Percentiles rank a stretch among this genome's conserved stretches.
Evolutionary conservation across 30 jellyfish, hydroid and myxozoan species (phyloP).

Genomic region (Phacellophora camtschatica): DNA sequence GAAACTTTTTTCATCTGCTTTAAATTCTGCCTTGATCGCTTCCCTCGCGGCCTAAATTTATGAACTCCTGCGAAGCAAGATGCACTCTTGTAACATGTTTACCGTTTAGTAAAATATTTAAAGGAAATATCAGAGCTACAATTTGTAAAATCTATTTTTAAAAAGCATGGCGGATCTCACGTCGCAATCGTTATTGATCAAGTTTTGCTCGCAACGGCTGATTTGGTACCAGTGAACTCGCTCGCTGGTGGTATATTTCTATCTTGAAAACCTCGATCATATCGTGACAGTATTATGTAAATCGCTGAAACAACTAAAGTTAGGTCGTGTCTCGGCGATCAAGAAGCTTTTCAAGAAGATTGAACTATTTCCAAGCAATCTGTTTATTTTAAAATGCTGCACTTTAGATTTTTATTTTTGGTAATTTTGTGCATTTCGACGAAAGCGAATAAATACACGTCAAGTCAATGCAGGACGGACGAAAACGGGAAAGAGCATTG

Average conservation of each 20-base stretch:
- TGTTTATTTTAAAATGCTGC: background rate
- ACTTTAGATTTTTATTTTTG: background rate
- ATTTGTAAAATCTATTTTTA: too few species aligned
- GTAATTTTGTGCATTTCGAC: background rate
- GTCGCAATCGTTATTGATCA: background rate
- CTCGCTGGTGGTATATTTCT: background rate
- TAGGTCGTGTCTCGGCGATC: too few species aligned
- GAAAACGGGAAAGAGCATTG: constrained; percentile 80
- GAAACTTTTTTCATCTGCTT: too few species aligned
- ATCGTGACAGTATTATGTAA: too few species aligned
- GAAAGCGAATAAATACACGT: constrained; percentile 7
- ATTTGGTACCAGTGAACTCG: constrained; percentile 31
- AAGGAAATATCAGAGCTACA: too few species aligned
- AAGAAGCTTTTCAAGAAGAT: background rate
- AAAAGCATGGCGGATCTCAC: background rate
- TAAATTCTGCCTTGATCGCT: too few species aligned
- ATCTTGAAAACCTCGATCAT: background rate
- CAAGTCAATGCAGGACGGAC: constrained; percentile 55
- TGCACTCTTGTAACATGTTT: too few species aligned
- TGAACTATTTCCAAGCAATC: too few species aligned
- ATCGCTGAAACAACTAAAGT: too few species aligned
- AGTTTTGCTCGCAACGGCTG: background rate
- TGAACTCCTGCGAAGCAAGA: too few species aligned
- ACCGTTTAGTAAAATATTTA: too few species aligned
- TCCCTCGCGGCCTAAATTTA: too few species aligned